These are phyloP conservation scores for Polyommatus iphigenia DNA, from an alignment of 2,888 invertebrate species.

Conservation along the genomic window DNA sequence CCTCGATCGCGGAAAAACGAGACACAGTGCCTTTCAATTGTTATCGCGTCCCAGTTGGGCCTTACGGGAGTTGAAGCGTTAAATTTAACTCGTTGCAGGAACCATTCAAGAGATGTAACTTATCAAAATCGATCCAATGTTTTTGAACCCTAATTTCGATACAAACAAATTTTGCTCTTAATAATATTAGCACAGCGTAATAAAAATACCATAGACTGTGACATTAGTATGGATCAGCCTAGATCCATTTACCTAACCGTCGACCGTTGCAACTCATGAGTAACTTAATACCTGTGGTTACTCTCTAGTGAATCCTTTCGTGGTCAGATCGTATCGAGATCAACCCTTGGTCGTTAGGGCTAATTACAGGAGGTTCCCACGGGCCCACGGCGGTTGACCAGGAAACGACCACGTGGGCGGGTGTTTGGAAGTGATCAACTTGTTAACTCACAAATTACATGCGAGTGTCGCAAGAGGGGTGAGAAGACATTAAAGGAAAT, in stretches of 20 bases:
- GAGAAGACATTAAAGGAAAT: no score
- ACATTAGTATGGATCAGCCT: neutral
- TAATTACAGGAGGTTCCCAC: slow-evolving; percentile 36
- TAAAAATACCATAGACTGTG: no score
- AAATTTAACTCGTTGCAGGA: neutral
- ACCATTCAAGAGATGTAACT: no score
- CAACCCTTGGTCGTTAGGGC: slow-evolving; percentile 35
- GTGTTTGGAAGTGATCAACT: slow-evolving; percentile 32
- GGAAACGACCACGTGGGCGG: slow-evolving; percentile 30
- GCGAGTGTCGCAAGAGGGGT: slow-evolving; percentile 14
- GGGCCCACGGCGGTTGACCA: slow-evolving; percentile 58
- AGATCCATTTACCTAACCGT: neutral
- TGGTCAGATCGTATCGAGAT: slow-evolving; percentile 19
- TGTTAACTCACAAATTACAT: slow-evolving; percentile 21
- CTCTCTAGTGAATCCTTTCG: slow-evolving; percentile 15
- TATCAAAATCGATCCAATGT: no score
- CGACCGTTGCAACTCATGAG: neutral
- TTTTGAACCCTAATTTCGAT: no score
- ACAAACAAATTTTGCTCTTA: neutral
- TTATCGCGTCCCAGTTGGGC: no score
- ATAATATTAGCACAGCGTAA: no score
- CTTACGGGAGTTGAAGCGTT: no score
- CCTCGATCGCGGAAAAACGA: no score
- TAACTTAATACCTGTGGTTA: slow-evolving; percentile 10
- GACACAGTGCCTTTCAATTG: no score